phyloP scores from a whole-genome alignment of 1,140 invertebrate species.

The Bactericera cockerelli region DNA sequence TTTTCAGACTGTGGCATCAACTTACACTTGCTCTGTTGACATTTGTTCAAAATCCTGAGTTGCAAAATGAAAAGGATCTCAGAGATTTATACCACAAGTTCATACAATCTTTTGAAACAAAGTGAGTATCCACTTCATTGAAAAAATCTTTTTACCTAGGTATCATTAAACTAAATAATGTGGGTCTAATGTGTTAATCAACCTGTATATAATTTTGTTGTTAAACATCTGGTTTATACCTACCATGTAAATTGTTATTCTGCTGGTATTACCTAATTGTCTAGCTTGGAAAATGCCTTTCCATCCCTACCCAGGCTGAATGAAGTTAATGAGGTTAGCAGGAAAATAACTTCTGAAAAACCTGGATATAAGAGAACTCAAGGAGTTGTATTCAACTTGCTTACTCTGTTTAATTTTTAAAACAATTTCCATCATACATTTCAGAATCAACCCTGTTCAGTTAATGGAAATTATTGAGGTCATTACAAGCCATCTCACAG shows the following conservation, averaged over 20 bases:
- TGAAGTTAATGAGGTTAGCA: too few species aligned
- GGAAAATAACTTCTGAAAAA: too few species aligned
- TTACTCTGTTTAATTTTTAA: too few species aligned
- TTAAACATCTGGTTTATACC: too few species aligned
- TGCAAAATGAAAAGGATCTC: slow-evolving; percentile 62
- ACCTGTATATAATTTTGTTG: too few species aligned
- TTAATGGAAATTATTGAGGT: slow-evolving; percentile 73
- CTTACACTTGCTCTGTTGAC: slow-evolving; percentile 68
- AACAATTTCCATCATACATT: slow-evolving; percentile 27
- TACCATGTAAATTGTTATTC: too few species aligned
- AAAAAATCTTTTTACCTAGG: slow-evolving; percentile 14
- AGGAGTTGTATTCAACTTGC: too few species aligned
- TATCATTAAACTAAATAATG: neutral
- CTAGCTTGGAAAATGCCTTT: too few species aligned
- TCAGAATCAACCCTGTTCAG: slow-evolving; percentile 82
- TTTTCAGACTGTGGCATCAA: slow-evolving; percentile 80
- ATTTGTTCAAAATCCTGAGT: slow-evolving; percentile 63
- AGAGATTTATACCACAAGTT: slow-evolving; percentile 84
- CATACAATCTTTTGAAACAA: slow-evolving; percentile 84
- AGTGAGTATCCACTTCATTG: slow-evolving; percentile 44
- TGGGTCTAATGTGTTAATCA: too few species aligned
- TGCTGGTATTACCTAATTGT: too few species aligned
- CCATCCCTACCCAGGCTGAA: too few species aligned
- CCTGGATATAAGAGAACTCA: too few species aligned
- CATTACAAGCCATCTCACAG: slow-evolving; percentile 61